Base-by-base conservation (phyloP, 2,888 invertebrate genomes). In the Volucella inanis region DNA sequence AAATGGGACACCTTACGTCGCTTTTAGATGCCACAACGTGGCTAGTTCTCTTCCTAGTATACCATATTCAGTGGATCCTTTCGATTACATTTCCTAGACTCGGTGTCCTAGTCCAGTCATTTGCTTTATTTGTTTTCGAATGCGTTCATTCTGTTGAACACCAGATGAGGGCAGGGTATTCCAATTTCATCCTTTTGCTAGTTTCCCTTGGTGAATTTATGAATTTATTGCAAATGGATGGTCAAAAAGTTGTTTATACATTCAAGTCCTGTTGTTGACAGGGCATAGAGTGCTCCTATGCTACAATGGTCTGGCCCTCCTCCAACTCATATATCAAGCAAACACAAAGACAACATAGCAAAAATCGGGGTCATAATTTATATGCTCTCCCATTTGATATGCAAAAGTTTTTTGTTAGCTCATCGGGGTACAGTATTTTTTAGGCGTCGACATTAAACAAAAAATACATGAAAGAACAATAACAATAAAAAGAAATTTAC, bases 211-310 rank as follows among this genome's bases (percentile, higher is more conserved):
- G 18, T 80, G 80, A 81, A 68, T 85, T 77, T 77, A 81, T 85
- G 72, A 81, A 85, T 85, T 85, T 85, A 85, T 85, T 81, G 85
- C 85, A 81, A 85, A 68, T 85, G 85, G 67, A 72, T 71, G 72
- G 81, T 81, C 76, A 55, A 71, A 80, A 67, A 74, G 50, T 67
- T 81, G 65, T 80, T 39, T 52, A 61, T 64, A 50, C 62, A 57
- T 45, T 31, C 50, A 45, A 57, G 49, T 75, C 47, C 71, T 85
- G 85, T 47, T 76, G 81, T 57, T 81, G 85, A 85, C 81, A 81
- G 68, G 52, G 18, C 62, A 68, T 54, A 50, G 67, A 49, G 52
- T 43, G 49, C 11, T 54, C 45, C 45, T 45, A 45, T 11, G 38
- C 74, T 55, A 54, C 54, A 62, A 43, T 62, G 22, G 43, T 31